Evolutionary conservation across 2,797 vertebrate genomes (phyloP).

Genomic region (Thamnophis elegans): DNA sequence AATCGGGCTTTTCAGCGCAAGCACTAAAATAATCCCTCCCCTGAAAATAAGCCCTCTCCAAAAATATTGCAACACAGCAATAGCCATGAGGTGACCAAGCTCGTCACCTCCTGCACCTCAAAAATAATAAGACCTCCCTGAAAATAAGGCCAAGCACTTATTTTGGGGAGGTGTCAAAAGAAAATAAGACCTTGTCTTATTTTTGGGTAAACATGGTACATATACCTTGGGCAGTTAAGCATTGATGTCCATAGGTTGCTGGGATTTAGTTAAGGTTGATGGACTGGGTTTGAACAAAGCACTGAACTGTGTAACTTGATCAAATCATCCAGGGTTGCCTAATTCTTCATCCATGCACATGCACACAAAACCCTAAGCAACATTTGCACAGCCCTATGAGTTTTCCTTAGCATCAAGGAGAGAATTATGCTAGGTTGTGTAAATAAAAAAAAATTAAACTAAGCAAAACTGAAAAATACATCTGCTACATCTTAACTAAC

Average conservation of each 20-base stretch:
- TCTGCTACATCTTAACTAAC: neutral
- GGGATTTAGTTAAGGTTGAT: neutral
- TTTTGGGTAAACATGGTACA: neutral
- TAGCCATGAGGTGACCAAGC: too few species aligned
- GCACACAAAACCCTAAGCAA: neutral
- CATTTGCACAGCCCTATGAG: neutral
- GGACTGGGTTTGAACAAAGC: neutral
- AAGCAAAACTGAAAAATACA: neutral
- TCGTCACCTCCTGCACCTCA: too few species aligned
- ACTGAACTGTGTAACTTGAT: neutral
- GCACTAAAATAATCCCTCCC: too few species aligned
- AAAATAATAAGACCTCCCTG: too few species aligned
- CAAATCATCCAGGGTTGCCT: neutral
- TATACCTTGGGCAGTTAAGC: neutral
- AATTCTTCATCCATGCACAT: neutral
- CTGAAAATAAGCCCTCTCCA: too few species aligned
- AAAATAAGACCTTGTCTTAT: too few species aligned
- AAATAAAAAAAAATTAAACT: neutral
- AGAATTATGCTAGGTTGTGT: neutral
- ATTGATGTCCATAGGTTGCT: neutral
- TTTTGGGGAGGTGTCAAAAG: too few species aligned
- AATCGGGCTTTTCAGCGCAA: too few species aligned
- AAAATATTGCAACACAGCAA: too few species aligned
- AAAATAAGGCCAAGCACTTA: too few species aligned
- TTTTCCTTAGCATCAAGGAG: neutral